These are phyloP conservation scores for Ophioninae sp. DNA, from an alignment of 2,888 invertebrate genomes.

Conservation along the genomic window DNA sequence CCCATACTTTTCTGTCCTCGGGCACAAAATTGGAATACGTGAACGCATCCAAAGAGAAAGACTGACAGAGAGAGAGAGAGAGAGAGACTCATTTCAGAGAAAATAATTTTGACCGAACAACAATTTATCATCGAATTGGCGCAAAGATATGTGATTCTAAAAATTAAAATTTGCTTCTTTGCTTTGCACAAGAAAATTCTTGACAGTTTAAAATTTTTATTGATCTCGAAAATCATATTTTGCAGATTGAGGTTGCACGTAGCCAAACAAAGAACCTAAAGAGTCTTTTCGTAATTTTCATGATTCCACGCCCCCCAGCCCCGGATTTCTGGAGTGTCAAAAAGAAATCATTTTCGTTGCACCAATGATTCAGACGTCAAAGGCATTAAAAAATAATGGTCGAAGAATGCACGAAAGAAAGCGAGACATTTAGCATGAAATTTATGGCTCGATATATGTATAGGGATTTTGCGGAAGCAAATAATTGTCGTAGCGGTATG, in stretches of 20 bases:
- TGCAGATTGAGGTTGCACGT: too few species aligned
- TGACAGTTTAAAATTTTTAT: not conserved
- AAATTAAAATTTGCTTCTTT: too few species aligned
- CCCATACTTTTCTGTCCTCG: conserved; percentile 44
- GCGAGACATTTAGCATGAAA: conserved; percentile 6
- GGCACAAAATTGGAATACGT: conserved; percentile 50
- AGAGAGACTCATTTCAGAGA: not conserved
- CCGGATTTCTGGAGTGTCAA: too few species aligned
- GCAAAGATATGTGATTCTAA: not conserved
- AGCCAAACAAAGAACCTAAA: too few species aligned
- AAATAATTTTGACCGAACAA: not conserved
- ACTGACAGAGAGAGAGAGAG: not conserved
- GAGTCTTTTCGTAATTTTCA: too few species aligned
- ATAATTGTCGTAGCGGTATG: conserved; percentile 50
- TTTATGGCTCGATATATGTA: conserved; percentile 8
- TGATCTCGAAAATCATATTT: too few species aligned
- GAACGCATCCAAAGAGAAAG: conserved; percentile 35
- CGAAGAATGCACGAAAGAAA: conserved; percentile 23
- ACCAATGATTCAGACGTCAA: not conserved
- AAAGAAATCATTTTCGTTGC: not conserved
- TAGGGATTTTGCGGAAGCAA: conserved; percentile 46
- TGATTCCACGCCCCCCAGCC: too few species aligned
- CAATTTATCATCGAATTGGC: not conserved
- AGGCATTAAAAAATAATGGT: conserved; percentile 31
- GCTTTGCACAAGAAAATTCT: too few species aligned